Evolutionary conservation across 1,140 invertebrate species (phyloP).

Genomic region (Penaeus indicus): DNA sequence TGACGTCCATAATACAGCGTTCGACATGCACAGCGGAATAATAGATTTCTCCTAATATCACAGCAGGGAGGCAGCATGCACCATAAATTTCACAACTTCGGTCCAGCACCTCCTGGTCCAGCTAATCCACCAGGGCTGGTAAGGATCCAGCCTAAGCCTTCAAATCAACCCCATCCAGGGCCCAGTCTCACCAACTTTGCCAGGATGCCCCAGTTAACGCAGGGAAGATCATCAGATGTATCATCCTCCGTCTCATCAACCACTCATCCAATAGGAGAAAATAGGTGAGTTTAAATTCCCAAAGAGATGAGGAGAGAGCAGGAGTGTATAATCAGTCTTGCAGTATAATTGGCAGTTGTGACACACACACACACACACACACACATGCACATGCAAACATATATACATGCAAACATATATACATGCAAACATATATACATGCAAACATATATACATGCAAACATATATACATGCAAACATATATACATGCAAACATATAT

Average conservation of each 20-base stretch:
- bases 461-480: too few species aligned
- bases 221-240: slow-evolving; percentile 60
- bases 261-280: slow-evolving; percentile 65
- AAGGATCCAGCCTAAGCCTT: slow-evolving; percentile 65
- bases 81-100: slow-evolving; percentile 64
- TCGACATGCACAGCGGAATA: too few species aligned
- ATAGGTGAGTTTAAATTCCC: slow-evolving; percentile 36
- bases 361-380: too few species aligned
- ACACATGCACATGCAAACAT: too few species aligned
- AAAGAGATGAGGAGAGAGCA: background rate
- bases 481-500: too few species aligned
- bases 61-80: slow-evolving; percentile 57
- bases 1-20: too few species aligned
- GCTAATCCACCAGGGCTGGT: slow-evolving; percentile 65
- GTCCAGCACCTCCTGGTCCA: slow-evolving; percentile 58
- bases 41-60: too few species aligned
- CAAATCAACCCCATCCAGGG: slow-evolving; percentile 43
- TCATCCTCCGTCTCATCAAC: slow-evolving; percentile 65
- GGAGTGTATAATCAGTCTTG: background rate
- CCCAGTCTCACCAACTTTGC: slow-evolving; percentile 48
- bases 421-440: too few species aligned
- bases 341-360: too few species aligned
- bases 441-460: too few species aligned
- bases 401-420: too few species aligned
- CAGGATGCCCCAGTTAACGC: slow-evolving; percentile 58